Percentiles rank a stretch among this genome's conserved stretches.
phyloP scores from a whole-genome alignment of 2,113 vertebrate genomes.

The Meriones unguiculatus region DNA sequence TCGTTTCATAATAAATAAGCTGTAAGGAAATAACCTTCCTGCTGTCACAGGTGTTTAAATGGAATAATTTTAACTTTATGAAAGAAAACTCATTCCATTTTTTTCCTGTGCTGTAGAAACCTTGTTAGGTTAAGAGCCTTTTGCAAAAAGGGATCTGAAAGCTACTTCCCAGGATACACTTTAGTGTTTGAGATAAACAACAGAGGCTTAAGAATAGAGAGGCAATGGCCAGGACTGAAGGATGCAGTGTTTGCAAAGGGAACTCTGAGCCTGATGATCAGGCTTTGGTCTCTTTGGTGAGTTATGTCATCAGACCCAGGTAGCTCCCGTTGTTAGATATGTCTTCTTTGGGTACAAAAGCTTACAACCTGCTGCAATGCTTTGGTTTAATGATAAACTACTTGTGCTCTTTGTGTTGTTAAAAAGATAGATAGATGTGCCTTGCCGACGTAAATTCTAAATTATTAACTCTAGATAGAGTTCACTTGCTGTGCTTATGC shows the following conservation, averaged over 20 bases:
- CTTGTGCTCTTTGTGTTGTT: not conserved
- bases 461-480: not conserved
- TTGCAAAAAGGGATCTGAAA: not conserved
- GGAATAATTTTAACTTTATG: not conserved
- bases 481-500: not conserved
- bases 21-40: not conserved
- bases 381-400: not conserved
- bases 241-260: not conserved
- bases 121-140: not conserved
- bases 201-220: not conserved
- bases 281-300: not conserved
- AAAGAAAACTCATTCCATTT: constrained; percentile 35
- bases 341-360: not conserved
- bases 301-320: not conserved
- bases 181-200: not conserved
- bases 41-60: not conserved
- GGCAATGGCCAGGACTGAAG: not conserved
- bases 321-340: not conserved
- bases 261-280: not conserved
- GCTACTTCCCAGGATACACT: not conserved
- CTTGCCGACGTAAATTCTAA: not conserved
- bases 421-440: not conserved
- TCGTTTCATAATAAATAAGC: not conserved
- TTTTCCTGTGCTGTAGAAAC: not conserved
- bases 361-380: not conserved